Evolutionary conservation across 2,113 vertebrate genomes (phyloP).

Genomic region (Periophthalmodon schlosseri): DNA sequence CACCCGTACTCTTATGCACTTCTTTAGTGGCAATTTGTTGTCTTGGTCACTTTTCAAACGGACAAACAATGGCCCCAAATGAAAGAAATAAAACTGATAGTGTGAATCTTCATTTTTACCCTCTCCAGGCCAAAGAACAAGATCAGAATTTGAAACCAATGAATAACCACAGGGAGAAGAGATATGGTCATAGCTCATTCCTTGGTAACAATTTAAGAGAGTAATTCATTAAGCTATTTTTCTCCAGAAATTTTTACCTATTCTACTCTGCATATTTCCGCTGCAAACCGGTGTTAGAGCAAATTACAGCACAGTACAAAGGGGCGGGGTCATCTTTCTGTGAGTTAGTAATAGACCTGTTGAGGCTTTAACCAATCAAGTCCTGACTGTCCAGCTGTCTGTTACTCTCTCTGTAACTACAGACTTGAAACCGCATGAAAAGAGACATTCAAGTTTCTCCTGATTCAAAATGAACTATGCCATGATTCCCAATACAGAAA

Average conservation of each 20-base stretch:
- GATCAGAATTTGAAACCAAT: conserved; percentile 49
- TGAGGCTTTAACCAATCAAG: conserved; percentile 25
- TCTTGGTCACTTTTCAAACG: conserved; percentile 52
- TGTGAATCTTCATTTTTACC: conserved; percentile 40
- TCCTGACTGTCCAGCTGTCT: conserved; percentile 19
- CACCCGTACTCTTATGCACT: conserved; percentile 47
- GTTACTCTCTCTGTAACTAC: conserved; percentile 29
- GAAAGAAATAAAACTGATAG: conserved; percentile 34
- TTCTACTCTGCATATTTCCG: no score
- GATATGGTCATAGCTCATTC: conserved; percentile 8
- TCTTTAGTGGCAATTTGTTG: conserved; percentile 50
- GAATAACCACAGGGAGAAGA: conserved; percentile 31
- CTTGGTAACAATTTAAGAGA: not conserved
- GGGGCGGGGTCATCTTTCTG: conserved; percentile 35
- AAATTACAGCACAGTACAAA: conserved; percentile 42
- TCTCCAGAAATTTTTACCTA: no score
- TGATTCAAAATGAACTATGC: conserved; percentile 74
- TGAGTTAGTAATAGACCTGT: conserved; percentile 34
- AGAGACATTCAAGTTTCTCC: conserved; percentile 69
- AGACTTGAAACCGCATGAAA: conserved; percentile 57
- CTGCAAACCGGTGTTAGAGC: conserved; percentile 2
- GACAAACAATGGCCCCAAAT: conserved; percentile 52
- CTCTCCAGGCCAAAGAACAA: conserved; percentile 60
- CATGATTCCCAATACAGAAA: conserved; percentile 68
- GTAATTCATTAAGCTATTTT: not conserved